Base-by-base conservation (phyloP, 1,140 invertebrate species). In the Stegodyphus mimosarum region DNA sequence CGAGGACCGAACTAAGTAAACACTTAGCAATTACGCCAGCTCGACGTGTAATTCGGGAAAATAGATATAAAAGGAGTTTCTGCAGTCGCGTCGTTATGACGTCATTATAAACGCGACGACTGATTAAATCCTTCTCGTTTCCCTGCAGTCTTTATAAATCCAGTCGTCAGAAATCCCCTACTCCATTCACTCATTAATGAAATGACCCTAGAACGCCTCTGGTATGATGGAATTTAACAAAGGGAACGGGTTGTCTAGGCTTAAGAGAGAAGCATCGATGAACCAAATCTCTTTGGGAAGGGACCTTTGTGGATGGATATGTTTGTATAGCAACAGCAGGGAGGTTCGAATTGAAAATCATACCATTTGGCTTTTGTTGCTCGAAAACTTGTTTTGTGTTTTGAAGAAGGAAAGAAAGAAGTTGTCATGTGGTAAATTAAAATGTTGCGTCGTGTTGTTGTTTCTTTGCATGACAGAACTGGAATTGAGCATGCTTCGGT, bases 61-160 rank as follows among this genome's bases (percentile, higher is more conserved):
- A 81, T 71, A 81, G 69, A 81, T 79, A 79, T 79, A 79, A 79
- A 79, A 79, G 66, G 66, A 79, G 64, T 49, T n/a, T 53, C 7
- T 64, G 77, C 33, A 33, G 11, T 18, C 10, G 51, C 53, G 70
- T 67, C 53, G 80, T 83, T 83, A 83, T 83, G 80, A 83, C 80
- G 80, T 83, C 80, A 83, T 83, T 83, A 83, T 83, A 83, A 83
- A 83, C 71, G 71, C 80, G 80, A 83, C 80, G 80, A 83, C 80
- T 83, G 80, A 83, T 83, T 83, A 74, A 83, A 83, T 83, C 69
- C 55, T 70, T 79, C 51, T 67, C 60, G 10, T 33, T 52, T n/a
- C 55, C 50, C 17, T 48, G 52, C 15, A 48, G 70, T 81, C 78
- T 72, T 71, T 81, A 81, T 81, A 81, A 81, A 81, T 72, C 78